Base-by-base conservation (phyloP, 2,888 invertebrate genomes). In the Melinaea menophilus region DNA sequence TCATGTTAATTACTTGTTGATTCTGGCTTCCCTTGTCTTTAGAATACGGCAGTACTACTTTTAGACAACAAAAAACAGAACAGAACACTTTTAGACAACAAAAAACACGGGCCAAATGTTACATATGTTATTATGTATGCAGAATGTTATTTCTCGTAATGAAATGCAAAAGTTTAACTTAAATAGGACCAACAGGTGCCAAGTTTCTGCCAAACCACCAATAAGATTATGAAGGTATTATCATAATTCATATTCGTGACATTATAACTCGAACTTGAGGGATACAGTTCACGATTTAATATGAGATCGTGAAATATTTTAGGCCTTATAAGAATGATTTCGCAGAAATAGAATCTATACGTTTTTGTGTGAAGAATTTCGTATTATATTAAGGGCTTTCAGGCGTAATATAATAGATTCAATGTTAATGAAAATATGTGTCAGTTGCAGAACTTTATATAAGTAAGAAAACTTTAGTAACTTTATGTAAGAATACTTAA, bases 1-100 rank as follows among this genome's bases (percentile, higher is more conserved):
- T 83, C 75, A 73, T 70, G 77, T 79, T 83, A 82, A 84, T 68
- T 64, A 57, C 55, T 33, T 64, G 65, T 81, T 82, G 77, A 75
- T 69, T 73, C 70, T 69, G 74, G 73, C 72, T 74, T 76, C 73
- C 66, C 72, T 72, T 13, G 34, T 72, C 72, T 69, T 69, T 66
- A 72, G 72, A 31, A 13, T 31, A 31, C 9, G 31, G 31, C 7
- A 11, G 7, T 46, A 46, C n/a, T 46, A n/a, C n/a, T 46, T 46
- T 22, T 22, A 22, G 22, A 22, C 22, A 22, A 22, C 22, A 22
- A 22, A 22, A 22, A n/a, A n/a, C n/a, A n/a, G n/a, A 22, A 22
- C 11, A n/a, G n/a, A n/a, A 46, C 46, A 46, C 46, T n/a, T 46
- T n/a, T 12, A 46, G n/a, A n/a, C n/a, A 46, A 46, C n/a, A 46